Evolutionary conservation across 1,140 invertebrate species (phyloP).

Genomic region (Solen grandis): DNA sequence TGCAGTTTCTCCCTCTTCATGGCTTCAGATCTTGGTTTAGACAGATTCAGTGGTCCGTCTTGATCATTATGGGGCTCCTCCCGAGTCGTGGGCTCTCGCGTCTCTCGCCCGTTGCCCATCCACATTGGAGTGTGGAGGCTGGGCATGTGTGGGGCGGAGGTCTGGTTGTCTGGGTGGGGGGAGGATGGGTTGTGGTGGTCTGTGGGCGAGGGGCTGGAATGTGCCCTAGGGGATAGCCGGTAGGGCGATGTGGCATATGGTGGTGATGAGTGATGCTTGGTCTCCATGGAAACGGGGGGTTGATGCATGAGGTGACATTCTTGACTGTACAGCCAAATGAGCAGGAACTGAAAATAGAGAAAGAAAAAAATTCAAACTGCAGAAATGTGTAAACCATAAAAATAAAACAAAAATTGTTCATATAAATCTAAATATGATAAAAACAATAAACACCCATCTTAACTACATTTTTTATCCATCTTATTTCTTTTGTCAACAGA

Average conservation of each 20-base stretch:
- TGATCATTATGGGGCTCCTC: constrained; percentile 80
- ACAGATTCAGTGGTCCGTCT: constrained; percentile 93
- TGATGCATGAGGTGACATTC: constrained; percentile 60
- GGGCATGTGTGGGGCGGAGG: constrained; percentile 27
- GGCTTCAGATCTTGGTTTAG: constrained; percentile 88
- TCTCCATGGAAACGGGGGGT: constrained; percentile 63
- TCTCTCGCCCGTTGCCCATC: constrained; percentile 59
- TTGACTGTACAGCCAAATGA: constrained; percentile 56
- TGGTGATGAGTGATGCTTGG: constrained; percentile 62
- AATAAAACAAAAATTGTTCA: too few species aligned
- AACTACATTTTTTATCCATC: too few species aligned
- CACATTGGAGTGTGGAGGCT: constrained; percentile 26
- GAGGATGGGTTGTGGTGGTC: constrained; percentile 49
- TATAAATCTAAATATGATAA: too few species aligned
- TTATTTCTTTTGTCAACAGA: too few species aligned
- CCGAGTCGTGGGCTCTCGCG: constrained; percentile 79
- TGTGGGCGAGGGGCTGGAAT: constrained; percentile 39
- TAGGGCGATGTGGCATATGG: constrained; percentile 66
- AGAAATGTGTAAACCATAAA: too few species aligned
- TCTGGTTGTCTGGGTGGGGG: constrained; percentile 49
- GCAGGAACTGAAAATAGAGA: constrained; percentile 65
- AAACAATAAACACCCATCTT: too few species aligned
- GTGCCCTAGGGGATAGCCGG: constrained; percentile 63
- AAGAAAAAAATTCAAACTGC: constrained; percentile 37
- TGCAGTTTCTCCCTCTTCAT: constrained; percentile 59